Percentiles rank a stretch among this genome's conserved stretches.
Conservation (phyloP, 2,113 vertebrate genomes). For the Cettia cetti region DNA sequence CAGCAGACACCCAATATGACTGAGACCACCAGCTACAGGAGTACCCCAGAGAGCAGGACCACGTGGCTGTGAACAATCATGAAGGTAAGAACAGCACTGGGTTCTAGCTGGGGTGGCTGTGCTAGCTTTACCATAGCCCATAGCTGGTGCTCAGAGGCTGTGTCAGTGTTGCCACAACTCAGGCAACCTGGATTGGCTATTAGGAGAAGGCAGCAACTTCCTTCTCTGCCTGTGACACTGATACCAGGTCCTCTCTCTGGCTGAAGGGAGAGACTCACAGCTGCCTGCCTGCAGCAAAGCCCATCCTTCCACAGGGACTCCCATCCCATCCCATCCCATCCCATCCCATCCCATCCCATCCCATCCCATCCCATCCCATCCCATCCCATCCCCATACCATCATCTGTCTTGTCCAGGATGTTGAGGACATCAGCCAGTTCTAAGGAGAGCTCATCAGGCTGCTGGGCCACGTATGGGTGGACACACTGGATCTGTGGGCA, state of each 20-base stretch:
- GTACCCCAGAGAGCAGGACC: background rate
- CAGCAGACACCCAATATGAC: background rate
- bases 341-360: too few relatives aligned
- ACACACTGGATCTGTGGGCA: constrained; percentile 96
- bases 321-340: rapidly evolving
- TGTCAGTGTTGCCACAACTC: background rate
- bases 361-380: background rate
- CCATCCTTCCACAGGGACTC: background rate
- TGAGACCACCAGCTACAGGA: background rate
- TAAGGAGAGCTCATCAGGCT: constrained; percentile 91
- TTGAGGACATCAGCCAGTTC: constrained; percentile 93
- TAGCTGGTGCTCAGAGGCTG: background rate
- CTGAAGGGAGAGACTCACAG: background rate
- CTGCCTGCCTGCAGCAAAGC: background rate
- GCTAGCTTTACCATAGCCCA: background rate
- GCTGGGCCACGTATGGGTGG: constrained; percentile 90
- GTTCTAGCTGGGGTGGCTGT: background rate
- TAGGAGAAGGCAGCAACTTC: background rate
- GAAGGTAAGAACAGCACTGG: background rate
- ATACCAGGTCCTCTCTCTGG: background rate
- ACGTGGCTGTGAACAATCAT: background rate
- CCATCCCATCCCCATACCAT: constrained; percentile 69
- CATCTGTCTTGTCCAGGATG: constrained; percentile 89
- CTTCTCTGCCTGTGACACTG: background rate
- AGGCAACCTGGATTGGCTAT: background rate